Conservation (phyloP, 2,888 invertebrate genomes). For the Hyposoter dolosus region DNA sequence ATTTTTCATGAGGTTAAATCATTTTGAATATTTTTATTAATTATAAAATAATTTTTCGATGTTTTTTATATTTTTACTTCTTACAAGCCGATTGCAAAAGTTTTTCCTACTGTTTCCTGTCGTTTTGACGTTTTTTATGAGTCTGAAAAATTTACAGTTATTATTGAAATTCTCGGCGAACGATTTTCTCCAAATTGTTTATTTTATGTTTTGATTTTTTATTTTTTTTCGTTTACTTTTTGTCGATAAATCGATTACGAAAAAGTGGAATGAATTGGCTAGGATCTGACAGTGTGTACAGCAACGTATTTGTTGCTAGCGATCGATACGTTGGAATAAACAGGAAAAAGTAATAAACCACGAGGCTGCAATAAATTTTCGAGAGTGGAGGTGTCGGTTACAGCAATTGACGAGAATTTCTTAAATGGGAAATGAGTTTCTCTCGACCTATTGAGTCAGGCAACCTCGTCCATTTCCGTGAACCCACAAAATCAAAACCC, state of each 20-base stretch:
- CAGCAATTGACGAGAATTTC: constrained; percentile 48
- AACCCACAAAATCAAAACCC: not conserved
- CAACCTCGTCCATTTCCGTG: constrained; percentile 13
- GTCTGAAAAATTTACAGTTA: not conserved
- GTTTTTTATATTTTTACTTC: not conserved
- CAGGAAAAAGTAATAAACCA: not conserved
- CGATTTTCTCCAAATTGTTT: not conserved
- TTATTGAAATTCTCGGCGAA: not conserved
- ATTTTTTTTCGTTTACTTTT: not conserved
- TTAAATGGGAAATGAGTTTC: constrained; percentile 60
- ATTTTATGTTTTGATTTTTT: no score
- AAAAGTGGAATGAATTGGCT: not conserved
- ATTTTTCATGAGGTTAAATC: not conserved
- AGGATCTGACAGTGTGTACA: not conserved
- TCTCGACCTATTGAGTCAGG: constrained; percentile 36
- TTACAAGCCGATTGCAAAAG: no score
- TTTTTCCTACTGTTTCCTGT: no score
- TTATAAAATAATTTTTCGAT: not conserved
- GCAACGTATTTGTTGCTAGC: not conserved
- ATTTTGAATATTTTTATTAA: not conserved
- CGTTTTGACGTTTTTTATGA: no score
- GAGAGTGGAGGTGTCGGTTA: constrained; percentile 14
- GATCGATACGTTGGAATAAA: not conserved
- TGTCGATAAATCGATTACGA: constrained; percentile 1
- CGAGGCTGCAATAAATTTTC: not conserved